phyloP scores from a whole-genome alignment of 2,888 invertebrate genomes.

The Drosophila nigricruria region DNA sequence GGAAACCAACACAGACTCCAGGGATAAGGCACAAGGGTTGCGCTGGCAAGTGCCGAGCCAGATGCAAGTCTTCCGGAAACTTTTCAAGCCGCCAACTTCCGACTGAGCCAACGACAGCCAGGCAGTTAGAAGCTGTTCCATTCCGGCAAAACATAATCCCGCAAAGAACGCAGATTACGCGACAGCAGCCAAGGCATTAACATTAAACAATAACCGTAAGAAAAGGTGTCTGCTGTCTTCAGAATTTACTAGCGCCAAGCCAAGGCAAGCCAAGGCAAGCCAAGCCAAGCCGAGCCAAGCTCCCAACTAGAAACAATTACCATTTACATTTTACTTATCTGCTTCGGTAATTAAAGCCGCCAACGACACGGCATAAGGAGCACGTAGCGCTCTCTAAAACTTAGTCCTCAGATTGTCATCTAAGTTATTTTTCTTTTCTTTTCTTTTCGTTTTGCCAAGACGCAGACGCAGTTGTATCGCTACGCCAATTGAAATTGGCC shows the following conservation, averaged over 20 bases:
- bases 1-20: slow-evolving; percentile 48
- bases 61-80: slow-evolving; percentile 49
- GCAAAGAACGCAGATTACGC: slow-evolving; percentile 59
- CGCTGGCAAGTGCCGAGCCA: slow-evolving; percentile 49
- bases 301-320: slow-evolving; percentile 62
- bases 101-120: slow-evolving; percentile 10
- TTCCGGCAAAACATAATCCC: slow-evolving; percentile 31
- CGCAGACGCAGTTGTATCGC: slow-evolving; percentile 7
- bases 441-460: slow-evolving; percentile 44
- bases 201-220: slow-evolving; percentile 58
- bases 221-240: slow-evolving; percentile 80
- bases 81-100: slow-evolving; percentile 36
- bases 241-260: slow-evolving; percentile 25
- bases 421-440: slow-evolving; percentile 69
- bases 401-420: slow-evolving; percentile 61
- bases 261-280: too few relatives aligned
- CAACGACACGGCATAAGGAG: slow-evolving; percentile 65
- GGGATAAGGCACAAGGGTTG: slow-evolving; percentile 59
- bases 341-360: slow-evolving; percentile 62
- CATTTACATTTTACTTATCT: slow-evolving; percentile 77
- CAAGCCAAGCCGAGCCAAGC: too few relatives aligned
- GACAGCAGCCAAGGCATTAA: slow-evolving; percentile 54
- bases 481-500: neutral
- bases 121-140: slow-evolving; percentile 73
- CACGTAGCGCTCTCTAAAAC: slow-evolving; percentile 59